These are phyloP conservation scores for Felis catus DNA, from an alignment of 2,113 vertebrate species.

Conservation along the genomic window F.catus_Fca126_mat1.0 CM031412.1:160286001-160286500, in stretches of 20 bases:
- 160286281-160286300: neutral
- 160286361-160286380: neutral
- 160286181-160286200: neutral
- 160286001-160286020: neutral
- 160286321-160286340: neutral
- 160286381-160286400: neutral
- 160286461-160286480: neutral
- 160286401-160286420: neutral
- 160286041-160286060: neutral
- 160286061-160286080: neutral
- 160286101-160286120: too few relatives aligned
- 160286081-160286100: neutral
- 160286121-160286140: neutral
- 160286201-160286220: neutral
- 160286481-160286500: slow-evolving; percentile 11
- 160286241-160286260: neutral
- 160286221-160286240: neutral
- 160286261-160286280: neutral
- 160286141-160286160: neutral
- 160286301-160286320: neutral
- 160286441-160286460: neutral
- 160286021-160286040: neutral
- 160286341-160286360: neutral
- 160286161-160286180: neutral
- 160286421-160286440: neutral